phyloP scores from a whole-genome alignment of 2,888 invertebrate genomes.

The Lottia gigantea region DNA sequence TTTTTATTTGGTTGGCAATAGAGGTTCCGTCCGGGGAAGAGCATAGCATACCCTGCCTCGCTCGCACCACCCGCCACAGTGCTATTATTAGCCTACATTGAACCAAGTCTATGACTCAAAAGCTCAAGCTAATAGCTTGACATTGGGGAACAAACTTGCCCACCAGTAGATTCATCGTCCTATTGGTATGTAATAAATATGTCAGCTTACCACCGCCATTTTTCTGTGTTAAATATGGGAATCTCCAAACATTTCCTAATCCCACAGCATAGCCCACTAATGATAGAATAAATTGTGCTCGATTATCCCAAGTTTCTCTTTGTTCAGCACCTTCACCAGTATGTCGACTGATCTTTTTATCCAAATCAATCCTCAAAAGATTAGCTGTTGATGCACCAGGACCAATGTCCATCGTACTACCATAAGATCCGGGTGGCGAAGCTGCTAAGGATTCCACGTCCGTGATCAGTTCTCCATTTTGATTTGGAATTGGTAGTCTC shows the following conservation, averaged over 20 bases:
- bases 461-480: neutral
- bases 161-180: too few relatives aligned
- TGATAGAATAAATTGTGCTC: constrained; percentile 52
- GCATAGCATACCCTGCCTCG: too few relatives aligned
- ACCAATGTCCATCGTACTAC: constrained; percentile 46
- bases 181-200: too few relatives aligned
- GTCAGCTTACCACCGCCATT: constrained; percentile 54
- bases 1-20: too few relatives aligned
- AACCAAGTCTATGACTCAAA: too few relatives aligned
- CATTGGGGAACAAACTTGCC: too few relatives aligned
- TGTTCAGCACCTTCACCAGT: constrained; percentile 45
- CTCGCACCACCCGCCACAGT: too few relatives aligned
- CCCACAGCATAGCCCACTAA: constrained; percentile 58
- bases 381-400: constrained; percentile 52
- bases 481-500: constrained; percentile 15
- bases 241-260: constrained; percentile 58
- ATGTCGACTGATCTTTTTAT: constrained; percentile 48
- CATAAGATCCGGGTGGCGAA: constrained; percentile 18
- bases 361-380: constrained; percentile 48
- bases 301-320: constrained; percentile 53
- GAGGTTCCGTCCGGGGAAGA: too few relatives aligned
- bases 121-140: too few relatives aligned
- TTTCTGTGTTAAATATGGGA: constrained; percentile 58
- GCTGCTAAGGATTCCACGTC: neutral
- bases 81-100: too few relatives aligned